phyloP scores from a whole-genome alignment of 2,797 vertebrate genomes.

The Synaphobranchus kaupii region DNA sequence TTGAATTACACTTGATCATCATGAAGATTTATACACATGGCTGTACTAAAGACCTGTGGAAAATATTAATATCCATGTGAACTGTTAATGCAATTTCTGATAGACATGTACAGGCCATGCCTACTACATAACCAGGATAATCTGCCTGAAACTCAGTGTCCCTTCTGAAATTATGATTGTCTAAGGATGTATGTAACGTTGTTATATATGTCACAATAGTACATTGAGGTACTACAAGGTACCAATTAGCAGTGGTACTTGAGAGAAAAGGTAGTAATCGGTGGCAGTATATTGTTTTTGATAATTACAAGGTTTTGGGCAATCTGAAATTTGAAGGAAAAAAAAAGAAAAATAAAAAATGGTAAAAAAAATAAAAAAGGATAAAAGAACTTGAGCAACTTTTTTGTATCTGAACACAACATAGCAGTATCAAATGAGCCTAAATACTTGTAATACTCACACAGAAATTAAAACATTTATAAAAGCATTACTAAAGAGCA shows the following conservation, averaged over 20 bases:
- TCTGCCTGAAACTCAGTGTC: neutral
- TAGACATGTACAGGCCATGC: neutral
- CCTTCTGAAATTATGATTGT: neutral
- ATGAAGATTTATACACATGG: too few relatives aligned
- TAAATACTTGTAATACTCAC: neutral
- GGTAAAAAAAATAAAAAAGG: neutral
- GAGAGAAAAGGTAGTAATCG: neutral
- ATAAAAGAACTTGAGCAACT: neutral
- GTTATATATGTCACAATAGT: neutral
- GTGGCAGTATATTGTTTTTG: neutral
- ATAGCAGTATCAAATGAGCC: neutral
- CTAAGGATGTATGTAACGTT: neutral
- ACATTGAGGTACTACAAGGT: neutral
- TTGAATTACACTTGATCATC: too few relatives aligned
- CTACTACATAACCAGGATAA: neutral
- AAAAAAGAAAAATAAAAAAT: neutral
- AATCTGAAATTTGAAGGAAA: neutral
- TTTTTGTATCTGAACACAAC: neutral
- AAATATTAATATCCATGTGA: neutral
- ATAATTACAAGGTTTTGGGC: neutral
- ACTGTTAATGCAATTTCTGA: neutral
- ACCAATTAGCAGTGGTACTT: neutral
- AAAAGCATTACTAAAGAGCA: neutral
- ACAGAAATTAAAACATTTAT: neutral
- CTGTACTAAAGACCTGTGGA: neutral